Conservation (phyloP, 2,113 vertebrate genomes). For the Strix uralensis region DNA sequence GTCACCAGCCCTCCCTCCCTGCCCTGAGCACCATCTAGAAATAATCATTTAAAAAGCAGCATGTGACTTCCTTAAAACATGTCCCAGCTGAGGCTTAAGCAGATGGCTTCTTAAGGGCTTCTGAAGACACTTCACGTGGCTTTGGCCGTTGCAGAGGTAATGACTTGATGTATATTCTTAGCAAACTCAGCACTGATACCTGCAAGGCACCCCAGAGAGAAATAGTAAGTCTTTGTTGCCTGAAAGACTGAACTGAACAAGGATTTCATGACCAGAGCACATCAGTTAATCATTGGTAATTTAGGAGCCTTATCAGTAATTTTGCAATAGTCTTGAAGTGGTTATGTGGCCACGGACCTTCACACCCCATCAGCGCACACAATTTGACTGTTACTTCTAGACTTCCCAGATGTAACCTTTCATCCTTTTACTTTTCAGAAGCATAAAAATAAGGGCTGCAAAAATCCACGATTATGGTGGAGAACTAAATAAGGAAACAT, state of each 20-base stretch:
- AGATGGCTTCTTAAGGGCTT: background rate
- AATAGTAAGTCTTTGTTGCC: background rate
- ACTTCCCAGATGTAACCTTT: background rate
- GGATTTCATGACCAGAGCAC: background rate
- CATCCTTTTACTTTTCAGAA: background rate
- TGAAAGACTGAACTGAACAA: background rate
- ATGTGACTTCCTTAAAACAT: background rate
- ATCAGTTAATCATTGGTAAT: background rate
- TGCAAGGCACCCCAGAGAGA: background rate
- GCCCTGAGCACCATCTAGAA: background rate
- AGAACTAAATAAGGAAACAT: slow-evolving; percentile 35
- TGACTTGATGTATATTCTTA: background rate
- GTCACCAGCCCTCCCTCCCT: background rate
- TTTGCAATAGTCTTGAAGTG: background rate
- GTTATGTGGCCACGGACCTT: background rate
- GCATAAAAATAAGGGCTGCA: background rate
- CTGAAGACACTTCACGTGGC: background rate
- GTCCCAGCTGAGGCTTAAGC: background rate
- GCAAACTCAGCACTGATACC: background rate
- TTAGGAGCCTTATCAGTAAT: background rate
- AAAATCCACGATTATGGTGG: background rate
- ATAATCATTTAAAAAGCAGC: background rate
- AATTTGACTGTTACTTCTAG: background rate
- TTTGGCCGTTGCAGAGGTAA: background rate
- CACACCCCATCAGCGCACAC: fast-evolving